Evolutionary conservation across 2,888 invertebrate species (phyloP).

Genomic region (Pristionchus japonicus): DNA sequence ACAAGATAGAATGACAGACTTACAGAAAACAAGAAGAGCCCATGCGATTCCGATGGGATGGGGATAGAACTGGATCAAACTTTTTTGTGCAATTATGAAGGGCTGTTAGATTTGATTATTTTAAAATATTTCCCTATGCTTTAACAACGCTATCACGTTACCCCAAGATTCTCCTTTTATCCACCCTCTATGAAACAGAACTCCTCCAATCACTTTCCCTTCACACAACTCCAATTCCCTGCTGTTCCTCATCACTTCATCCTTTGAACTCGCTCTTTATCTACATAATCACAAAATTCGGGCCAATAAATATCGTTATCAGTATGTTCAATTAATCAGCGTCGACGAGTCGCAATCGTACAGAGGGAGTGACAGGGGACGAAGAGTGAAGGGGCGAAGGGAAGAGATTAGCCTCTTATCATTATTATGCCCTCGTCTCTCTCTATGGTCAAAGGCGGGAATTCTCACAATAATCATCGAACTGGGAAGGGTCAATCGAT

Average conservation of each 20-base stretch:
- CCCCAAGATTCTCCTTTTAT: not conserved
- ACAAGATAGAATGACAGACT: too few species aligned
- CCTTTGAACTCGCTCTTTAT: conserved; percentile 6
- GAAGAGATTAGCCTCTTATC: not conserved
- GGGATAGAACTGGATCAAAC: too few species aligned
- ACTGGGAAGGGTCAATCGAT: not conserved
- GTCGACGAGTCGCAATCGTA: not conserved
- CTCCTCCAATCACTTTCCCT: not conserved
- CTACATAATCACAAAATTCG: not conserved
- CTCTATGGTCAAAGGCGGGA: not conserved
- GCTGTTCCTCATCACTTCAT: not conserved
- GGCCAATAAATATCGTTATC: conserved; percentile 14
- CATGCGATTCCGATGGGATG: too few species aligned
- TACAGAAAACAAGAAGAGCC: not conserved
- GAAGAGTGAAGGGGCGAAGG: not conserved
- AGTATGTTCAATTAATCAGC: not conserved
- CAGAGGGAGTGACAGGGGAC: not conserved
- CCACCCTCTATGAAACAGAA: not conserved
- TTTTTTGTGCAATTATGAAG: too few species aligned
- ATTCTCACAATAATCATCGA: not conserved
- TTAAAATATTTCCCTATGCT: too few species aligned
- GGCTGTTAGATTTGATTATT: too few species aligned
- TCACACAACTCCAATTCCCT: not conserved
- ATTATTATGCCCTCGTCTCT: not conserved
- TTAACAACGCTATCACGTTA: too few species aligned